Evolutionary conservation across 2,888 invertebrate genomes (phyloP), one percentile per base, ranked within the genome.

Genomic region (Atethmia centrago): DNA sequence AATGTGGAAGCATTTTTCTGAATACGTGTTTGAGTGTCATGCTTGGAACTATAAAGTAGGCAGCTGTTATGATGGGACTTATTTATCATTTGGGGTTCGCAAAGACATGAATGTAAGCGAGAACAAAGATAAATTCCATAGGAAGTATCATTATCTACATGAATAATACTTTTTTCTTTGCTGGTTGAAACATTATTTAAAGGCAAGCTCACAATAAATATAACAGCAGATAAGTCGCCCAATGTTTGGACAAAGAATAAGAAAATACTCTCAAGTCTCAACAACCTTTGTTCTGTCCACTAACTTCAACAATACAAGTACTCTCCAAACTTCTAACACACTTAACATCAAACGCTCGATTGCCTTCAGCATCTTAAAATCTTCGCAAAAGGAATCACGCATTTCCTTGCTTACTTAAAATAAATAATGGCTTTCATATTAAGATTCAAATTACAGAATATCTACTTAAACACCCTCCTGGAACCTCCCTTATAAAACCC

Each of bases 381-480:
- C 90, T 89, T 86, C 89, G 88, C 88, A 89, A 89, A 90, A 87
- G 88, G 87, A 90, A 92, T 94, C 85, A 84, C 81, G 92, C 92
- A 93, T 93, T 94, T 94, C 90, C 88, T 88, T 89, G 73, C 81
- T 90, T 88, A 90, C 93, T 93, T 91, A 93, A 93, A 94, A 94
- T 95, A 94, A 95, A 94, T 93, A 94, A 95, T 95, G 93, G 92
- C 89, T 87, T 87, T 87, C 89, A 91, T 92, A 93, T 95, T 95
- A 95, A 93, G 93, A 94, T 94, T 94, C 92, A 94, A 95, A 94
- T 95, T 93, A 93, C 92, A 89, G 91, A 92, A 90, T 93, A 94
- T 94, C 94, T 92, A 87, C 91, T 93, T 93, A 93, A 92, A 92
- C 85, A 87, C 83, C 90, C 87, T 80, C 79, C 82, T 77, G 75